Conservation (phyloP, 2,113 vertebrate genomes). For the Pedionomus torquatus region DNA sequence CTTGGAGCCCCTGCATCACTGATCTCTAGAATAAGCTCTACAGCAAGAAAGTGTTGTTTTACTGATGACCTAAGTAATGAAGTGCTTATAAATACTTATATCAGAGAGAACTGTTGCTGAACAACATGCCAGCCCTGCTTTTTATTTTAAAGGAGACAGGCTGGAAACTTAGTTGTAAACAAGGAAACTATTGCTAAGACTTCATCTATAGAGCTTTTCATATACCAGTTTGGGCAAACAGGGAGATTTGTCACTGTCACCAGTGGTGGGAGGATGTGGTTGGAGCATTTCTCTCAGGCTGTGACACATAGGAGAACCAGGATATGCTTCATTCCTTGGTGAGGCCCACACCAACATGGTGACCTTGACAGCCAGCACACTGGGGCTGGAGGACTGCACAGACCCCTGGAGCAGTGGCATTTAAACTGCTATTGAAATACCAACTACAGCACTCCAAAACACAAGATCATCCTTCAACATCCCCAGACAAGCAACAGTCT, state of each 20-base stretch:
- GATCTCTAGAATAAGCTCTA: not conserved
- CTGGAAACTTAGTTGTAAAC: not conserved
- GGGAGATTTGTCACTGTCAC: not conserved
- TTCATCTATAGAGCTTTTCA: not conserved
- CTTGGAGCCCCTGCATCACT: not conserved
- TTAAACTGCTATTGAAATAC: not conserved
- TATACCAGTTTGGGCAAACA: not conserved
- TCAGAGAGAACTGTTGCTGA: not conserved
- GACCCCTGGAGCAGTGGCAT: not conserved
- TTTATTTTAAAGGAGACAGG: not conserved
- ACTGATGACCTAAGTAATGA: not conserved
- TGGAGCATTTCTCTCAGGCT: not conserved
- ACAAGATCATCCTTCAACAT: not conserved
- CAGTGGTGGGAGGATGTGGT: not conserved
- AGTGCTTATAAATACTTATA: not conserved
- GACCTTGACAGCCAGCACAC: not conserved
- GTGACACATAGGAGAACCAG: not conserved
- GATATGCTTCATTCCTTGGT: not conserved
- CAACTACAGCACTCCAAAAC: not conserved
- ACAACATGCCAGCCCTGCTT: not conserved
- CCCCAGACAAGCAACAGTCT: not conserved
- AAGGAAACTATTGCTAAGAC: not conserved
- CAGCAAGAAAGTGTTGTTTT: not conserved
- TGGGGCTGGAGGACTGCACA: not conserved
- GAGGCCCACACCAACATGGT: accelerated